Base-by-base conservation (phyloP, 2,888 invertebrate species). In the Cerceris ruficornis region DNA sequence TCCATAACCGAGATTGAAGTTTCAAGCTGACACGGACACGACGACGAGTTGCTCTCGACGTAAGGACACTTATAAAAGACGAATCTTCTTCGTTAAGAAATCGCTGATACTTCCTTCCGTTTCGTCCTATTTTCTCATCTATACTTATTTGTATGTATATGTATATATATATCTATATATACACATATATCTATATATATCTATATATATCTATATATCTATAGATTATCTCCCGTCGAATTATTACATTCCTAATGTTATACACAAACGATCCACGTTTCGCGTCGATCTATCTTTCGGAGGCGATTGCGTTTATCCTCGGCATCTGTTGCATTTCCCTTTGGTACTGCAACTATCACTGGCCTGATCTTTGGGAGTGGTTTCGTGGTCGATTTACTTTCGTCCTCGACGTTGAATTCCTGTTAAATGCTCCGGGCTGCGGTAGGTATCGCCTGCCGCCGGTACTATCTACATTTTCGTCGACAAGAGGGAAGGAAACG, bases 11-110 rank as follows among this genome's bases (percentile, higher is more conserved):
- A 61, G 55, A 52, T 50, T 28, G 62, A 58, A 42, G 14, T 59
- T 65, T 43, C 17, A 65, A 74, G 69, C 15, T 62, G 42, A 46
- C 28, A 54, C 52, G 43, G 57, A 54, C 41, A 64, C 57, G 43
- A 66, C 57, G 69, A 60, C 41, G 39, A 68, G 55, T 62, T 62
- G 73, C 73, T 49, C 55, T 66, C 68, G 39, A 52, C 41, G 50
- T 83, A 84, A 84, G 83, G 82, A 82, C 83, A 83, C 84, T 83
- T 83, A 71, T 74, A 67, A 57, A 28, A 54, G 55, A 82, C 55
- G 68, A 64, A 50, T 17, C 46, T 57, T 69, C 61, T 69, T 77
- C 61, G 14, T 64, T 58, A 71, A 62, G 59, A 60, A 68, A 59
- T 61, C 61, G 55, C 49, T 57, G 49, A 64, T 61, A 39, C 43